Evolutionary conservation across 2,888 invertebrate genomes (phyloP).

Genomic region (Ormia ochracea): DNA sequence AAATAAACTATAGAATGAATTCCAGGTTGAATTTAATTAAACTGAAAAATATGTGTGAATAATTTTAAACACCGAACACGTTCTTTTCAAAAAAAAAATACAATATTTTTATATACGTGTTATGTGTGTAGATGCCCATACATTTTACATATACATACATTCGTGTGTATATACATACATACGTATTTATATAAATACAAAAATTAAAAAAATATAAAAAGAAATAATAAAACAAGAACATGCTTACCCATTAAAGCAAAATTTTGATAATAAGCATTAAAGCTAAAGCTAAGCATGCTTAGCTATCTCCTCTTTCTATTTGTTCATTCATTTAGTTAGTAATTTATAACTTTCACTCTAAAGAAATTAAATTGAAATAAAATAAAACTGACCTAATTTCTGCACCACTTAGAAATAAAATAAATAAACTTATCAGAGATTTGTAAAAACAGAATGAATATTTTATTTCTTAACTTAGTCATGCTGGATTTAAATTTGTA

Average conservation of each 20-base stretch:
- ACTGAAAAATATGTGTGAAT: neutral
- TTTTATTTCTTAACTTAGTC: slow-evolving; percentile 2
- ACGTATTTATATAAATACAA: too few species aligned
- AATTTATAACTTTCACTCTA: slow-evolving; percentile 51
- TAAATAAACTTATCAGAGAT: slow-evolving; percentile 13
- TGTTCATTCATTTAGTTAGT: slow-evolving; percentile 14
- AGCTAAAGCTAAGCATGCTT: slow-evolving; percentile 18
- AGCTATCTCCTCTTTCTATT: slow-evolving; percentile 4
- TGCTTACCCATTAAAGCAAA: slow-evolving; percentile 54
- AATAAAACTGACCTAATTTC: slow-evolving; percentile 47
- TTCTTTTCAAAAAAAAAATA: slow-evolving; percentile 14
- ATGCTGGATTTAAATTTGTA: slow-evolving; percentile 34
- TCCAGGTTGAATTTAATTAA: slow-evolving; percentile 11
- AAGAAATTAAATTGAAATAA: slow-evolving; percentile 15
- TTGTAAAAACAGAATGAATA: neutral
- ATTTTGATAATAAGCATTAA: slow-evolving; percentile 44
- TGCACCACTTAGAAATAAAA: neutral
- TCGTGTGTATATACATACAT: too few species aligned
- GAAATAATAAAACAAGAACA: slow-evolving; percentile 54
- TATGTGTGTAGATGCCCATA: too few species aligned
- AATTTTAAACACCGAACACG: slow-evolving; percentile 39
- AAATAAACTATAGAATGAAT: slow-evolving; percentile 20
- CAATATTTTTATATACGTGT: too few species aligned
- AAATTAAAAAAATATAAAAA: neutral
- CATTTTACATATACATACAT: too few species aligned